Conservation (phyloP, 2,113 vertebrate genomes). For the Australoheros scitulus region DNA sequence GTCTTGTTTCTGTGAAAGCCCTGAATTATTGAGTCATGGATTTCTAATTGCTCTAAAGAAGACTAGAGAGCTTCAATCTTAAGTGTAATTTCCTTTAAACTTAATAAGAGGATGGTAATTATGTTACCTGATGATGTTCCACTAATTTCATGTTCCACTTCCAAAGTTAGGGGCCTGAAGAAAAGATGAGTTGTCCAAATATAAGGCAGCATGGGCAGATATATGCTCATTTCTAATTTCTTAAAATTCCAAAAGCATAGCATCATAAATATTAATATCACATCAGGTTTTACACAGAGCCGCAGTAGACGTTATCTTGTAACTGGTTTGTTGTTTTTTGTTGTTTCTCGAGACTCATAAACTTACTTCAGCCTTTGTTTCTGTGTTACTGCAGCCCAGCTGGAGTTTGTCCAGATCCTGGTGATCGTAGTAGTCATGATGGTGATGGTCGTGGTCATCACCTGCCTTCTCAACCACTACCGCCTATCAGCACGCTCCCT, state of each 20-base stretch:
- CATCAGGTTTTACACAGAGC: not conserved
- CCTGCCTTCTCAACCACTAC: conserved; percentile 96
- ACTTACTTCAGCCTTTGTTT: not conserved
- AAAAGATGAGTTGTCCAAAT: not conserved
- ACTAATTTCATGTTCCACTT: not conserved
- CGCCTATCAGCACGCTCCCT: conserved; percentile 91
- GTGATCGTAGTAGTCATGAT: conserved; percentile 97
- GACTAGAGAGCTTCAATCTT: not conserved
- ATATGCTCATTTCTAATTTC: not conserved
- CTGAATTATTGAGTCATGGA: not conserved
- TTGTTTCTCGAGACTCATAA: not conserved
- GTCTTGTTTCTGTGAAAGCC: not conserved
- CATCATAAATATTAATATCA: not conserved
- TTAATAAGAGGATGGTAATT: not conserved
- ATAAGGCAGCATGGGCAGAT: not conserved
- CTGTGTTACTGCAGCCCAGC: conserved; percentile 82
- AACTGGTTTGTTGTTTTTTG: not conserved
- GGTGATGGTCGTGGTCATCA: conserved; percentile 98
- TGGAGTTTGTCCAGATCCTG: conserved; percentile 98
- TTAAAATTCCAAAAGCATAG: not conserved
- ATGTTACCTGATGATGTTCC: not conserved
- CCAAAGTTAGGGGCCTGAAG: not conserved
- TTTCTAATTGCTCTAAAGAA: not conserved
- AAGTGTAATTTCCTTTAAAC: not conserved
- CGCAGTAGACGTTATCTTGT: not conserved